These are phyloP conservation scores for Drosophila triauraria DNA, from an alignment of 1,140 invertebrate genomes.

Conservation along the genomic window DNA sequence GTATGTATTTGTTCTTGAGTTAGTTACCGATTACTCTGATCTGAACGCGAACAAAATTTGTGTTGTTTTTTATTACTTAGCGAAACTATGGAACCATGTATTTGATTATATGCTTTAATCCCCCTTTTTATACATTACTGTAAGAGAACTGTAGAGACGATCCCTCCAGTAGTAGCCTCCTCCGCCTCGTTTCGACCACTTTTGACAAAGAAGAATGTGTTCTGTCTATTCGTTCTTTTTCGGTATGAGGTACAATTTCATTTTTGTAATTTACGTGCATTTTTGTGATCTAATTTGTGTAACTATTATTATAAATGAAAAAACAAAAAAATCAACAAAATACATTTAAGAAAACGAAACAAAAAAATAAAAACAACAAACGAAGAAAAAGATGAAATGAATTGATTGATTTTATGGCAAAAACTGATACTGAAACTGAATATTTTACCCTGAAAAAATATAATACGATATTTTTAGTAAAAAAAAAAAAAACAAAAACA, in stretches of 20 bases:
- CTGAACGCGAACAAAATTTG: slow-evolving; percentile 66
- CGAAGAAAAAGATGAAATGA: slow-evolving; percentile 43
- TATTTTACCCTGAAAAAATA: slow-evolving; percentile 61
- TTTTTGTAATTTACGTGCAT: slow-evolving; percentile 80
- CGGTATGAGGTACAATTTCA: slow-evolving; percentile 68
- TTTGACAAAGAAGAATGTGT: slow-evolving; percentile 11
- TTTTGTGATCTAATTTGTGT: slow-evolving; percentile 84
- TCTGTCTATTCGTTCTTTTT: slow-evolving; percentile 41
- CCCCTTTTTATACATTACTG: slow-evolving; percentile 46
- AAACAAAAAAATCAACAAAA: slow-evolving; percentile 53
- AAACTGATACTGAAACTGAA: slow-evolving; percentile 28
- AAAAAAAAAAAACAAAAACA: slow-evolving; percentile 31
- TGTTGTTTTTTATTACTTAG: slow-evolving; percentile 31
- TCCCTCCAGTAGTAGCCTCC: slow-evolving; percentile 41
- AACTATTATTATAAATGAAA: slow-evolving; percentile 77
- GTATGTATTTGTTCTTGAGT: slow-evolving; percentile 56
- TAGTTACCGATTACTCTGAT: slow-evolving; percentile 44
- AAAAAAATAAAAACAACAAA: slow-evolving; percentile 47
- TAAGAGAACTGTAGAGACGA: slow-evolving; percentile 51
- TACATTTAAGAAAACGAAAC: slow-evolving; percentile 63
- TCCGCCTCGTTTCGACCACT: slow-evolving; percentile 55
- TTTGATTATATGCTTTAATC: slow-evolving; percentile 57
- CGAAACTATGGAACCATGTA: slow-evolving; percentile 51
- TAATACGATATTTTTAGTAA: slow-evolving; percentile 68
- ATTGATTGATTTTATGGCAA: slow-evolving; percentile 71